Conservation (phyloP, 2,797 vertebrate genomes). For the Psittacula derbiana region DNA sequence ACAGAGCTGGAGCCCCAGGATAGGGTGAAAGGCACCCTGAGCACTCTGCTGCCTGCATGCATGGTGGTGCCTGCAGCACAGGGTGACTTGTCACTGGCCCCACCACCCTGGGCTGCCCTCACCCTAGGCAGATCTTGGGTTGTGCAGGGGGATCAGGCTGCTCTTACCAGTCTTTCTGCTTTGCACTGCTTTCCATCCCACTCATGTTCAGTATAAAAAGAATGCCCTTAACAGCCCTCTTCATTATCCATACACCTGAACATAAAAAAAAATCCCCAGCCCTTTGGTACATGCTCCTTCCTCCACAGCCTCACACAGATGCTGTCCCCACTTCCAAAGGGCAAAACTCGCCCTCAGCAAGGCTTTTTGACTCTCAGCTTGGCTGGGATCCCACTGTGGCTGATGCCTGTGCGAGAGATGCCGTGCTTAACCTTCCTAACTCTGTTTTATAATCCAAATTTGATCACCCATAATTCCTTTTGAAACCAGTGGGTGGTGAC, state of each 20-base stretch:
- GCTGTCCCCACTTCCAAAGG: neutral
- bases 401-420: neutral
- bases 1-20: neutral
- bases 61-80: neutral
- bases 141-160: neutral
- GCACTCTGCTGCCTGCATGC: neutral
- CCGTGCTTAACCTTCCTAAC: neutral
- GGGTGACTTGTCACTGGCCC: neutral
- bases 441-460: constrained; percentile 1
- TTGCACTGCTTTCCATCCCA: neutral
- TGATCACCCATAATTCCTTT: neutral
- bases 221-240: neutral
- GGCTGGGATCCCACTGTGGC: neutral
- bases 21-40: neutral
- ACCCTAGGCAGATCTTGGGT: neutral
- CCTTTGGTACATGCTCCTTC: neutral
- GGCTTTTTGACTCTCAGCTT: neutral
- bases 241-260: neutral
- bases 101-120: fast-evolving
- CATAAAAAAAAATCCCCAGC: neutral
- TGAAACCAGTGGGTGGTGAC: neutral
- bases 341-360: neutral
- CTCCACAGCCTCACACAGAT: neutral
- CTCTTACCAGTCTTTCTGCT: neutral
- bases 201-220: neutral